These are phyloP conservation scores for Bellardia bayeri DNA, from an alignment of 2,888 invertebrate genomes.

Conservation along the genomic window DNA sequence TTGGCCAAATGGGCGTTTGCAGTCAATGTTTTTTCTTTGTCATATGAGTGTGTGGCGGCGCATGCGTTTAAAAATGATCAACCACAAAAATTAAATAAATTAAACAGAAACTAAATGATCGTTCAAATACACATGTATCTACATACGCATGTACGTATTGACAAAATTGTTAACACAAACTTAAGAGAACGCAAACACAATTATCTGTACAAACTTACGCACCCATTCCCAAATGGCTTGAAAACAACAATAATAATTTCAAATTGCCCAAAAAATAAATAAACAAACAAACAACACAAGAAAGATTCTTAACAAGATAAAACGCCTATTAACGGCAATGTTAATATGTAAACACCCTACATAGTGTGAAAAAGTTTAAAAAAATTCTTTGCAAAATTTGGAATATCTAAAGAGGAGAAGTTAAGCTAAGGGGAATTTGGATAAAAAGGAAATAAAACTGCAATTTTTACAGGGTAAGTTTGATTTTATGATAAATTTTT, in stretches of 20 bases:
- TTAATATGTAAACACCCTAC: neutral
- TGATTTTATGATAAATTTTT: no score
- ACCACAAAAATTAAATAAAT: conserved; percentile 47
- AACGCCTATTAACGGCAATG: neutral
- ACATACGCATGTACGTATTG: no score
- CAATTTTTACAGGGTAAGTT: no score
- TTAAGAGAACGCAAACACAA: neutral
- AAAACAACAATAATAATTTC: neutral
- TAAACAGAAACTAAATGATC: conserved; percentile 34
- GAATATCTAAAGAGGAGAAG: no score
- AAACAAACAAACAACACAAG: neutral
- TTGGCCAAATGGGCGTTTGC: conserved; percentile 61
- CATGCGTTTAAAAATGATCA: conserved; percentile 44
- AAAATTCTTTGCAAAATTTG: no score
- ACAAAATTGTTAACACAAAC: conserved; percentile 40
- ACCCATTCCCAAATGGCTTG: neutral
- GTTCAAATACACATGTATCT: neutral
- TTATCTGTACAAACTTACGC: neutral
- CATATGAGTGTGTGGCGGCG: conserved; percentile 14
- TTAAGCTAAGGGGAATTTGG: no score
- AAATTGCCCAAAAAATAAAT: conserved; percentile 3
- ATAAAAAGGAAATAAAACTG: no score
- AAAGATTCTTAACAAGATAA: neutral
- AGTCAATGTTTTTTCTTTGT: conserved; percentile 12
- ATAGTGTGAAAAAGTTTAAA: neutral